Conservation (phyloP, 92 coral and sea anemone species). For the Actinostola sp. region DNA sequence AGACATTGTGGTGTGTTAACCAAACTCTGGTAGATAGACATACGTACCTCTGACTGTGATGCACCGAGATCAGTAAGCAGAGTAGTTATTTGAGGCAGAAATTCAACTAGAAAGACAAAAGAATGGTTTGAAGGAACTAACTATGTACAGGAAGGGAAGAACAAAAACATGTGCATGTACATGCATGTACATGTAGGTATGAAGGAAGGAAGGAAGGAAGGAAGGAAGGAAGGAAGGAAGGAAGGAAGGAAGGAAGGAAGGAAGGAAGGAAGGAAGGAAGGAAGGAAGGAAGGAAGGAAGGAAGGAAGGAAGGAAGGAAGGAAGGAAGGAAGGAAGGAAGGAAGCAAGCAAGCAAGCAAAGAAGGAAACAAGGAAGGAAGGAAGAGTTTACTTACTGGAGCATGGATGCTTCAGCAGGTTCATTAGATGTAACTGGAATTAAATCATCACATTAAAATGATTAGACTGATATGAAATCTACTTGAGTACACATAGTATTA, state of each 20-base stretch:
- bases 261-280: neutral
- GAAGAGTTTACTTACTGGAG: conserved; percentile 57
- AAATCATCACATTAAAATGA: neutral
- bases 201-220: no score
- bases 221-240: neutral
- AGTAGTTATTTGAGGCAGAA: conserved; percentile 94
- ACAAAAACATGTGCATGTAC: neutral
- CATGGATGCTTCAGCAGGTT: conserved; percentile 88
- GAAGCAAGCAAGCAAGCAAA: neutral
- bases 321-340: neutral
- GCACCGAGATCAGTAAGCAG: conserved; percentile 98
- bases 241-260: neutral
- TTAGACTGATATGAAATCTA: neutral
- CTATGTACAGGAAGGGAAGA: no score
- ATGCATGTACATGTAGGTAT: neutral
- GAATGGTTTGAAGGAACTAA: no score
- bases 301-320: neutral
- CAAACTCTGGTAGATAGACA: no score
- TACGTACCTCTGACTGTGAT: conserved; percentile 88
- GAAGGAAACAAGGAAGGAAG: neutral
- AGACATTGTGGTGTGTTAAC: no score
- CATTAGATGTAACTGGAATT: conserved; percentile 90
- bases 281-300: neutral
- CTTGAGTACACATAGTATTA: neutral
- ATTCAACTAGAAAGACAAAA: conserved; percentile 74